These are phyloP conservation scores for Bacillus rossius DNA, from an alignment of 1,140 invertebrate genomes.

Conservation along the genomic window DNA sequence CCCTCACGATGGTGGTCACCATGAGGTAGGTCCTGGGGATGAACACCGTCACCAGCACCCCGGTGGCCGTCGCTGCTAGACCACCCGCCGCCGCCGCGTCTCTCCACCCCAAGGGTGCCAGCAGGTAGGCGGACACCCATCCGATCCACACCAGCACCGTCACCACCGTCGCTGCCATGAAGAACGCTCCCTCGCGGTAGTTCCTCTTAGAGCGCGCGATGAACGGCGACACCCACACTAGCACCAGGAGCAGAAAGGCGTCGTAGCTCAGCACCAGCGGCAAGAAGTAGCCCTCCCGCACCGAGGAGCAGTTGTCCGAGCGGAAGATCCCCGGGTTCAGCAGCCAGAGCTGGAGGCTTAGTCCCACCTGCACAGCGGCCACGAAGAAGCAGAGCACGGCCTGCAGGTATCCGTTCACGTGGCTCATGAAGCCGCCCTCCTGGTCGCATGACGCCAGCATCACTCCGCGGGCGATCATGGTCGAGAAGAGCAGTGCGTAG, in stretches of 20 bases:
- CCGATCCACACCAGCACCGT: slow-evolving; percentile 45
- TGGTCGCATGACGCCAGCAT: slow-evolving; percentile 51
- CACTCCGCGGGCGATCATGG: slow-evolving; percentile 50
- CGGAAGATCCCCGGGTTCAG: slow-evolving; percentile 44
- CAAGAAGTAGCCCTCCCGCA: slow-evolving; percentile 40
- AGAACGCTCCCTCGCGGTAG: slow-evolving; percentile 52
- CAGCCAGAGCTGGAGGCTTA: slow-evolving; percentile 32
- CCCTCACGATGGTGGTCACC: slow-evolving; percentile 47
- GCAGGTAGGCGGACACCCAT: slow-evolving; percentile 46
- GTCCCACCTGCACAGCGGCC: slow-evolving; percentile 45
- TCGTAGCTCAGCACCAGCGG: slow-evolving; percentile 47
- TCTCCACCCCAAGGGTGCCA: slow-evolving; percentile 45
- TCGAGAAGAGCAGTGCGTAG: slow-evolving; percentile 49
- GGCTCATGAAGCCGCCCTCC: slow-evolving; percentile 50
- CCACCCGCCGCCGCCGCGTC: slow-evolving; percentile 53
- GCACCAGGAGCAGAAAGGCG: slow-evolving; percentile 45
- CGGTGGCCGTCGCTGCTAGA: slow-evolving; percentile 48
- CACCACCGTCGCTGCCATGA: slow-evolving; percentile 42
- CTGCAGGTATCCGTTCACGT: slow-evolving; percentile 55
- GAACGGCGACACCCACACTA: slow-evolving; percentile 47
- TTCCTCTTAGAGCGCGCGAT: slow-evolving; percentile 55
- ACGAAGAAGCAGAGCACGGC: slow-evolving; percentile 49
- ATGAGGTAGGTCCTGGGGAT: slow-evolving; percentile 56
- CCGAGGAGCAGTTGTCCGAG: slow-evolving; percentile 38
- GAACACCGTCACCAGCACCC: slow-evolving; percentile 49